Conservation (phyloP, 2,797 vertebrate species). For the Peromyscus aztecus region DNA sequence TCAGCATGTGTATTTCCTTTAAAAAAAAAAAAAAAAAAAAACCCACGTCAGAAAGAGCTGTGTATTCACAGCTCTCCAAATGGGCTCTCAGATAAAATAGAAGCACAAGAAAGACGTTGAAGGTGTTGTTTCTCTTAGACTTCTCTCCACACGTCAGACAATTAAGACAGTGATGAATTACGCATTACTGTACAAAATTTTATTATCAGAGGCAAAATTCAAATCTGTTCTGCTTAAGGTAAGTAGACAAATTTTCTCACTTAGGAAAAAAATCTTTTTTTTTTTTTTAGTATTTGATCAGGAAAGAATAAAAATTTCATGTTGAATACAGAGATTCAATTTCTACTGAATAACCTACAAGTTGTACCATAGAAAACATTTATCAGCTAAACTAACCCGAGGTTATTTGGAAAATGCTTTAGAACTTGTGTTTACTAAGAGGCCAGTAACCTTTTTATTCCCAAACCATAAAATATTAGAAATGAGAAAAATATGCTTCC, state of each 20-base stretch:
- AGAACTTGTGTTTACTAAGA: constrained; percentile 68
- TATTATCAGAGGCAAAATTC: constrained; percentile 92
- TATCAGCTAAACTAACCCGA: constrained; percentile 81
- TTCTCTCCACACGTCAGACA: constrained; percentile 80
- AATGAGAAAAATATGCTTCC: constrained; percentile 59
- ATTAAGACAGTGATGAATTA: constrained; percentile 88
- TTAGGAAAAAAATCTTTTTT: constrained; percentile 84
- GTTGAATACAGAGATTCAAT: constrained; percentile 80
- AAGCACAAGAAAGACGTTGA: constrained; percentile 76
- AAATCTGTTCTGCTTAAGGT: constrained; percentile 90
- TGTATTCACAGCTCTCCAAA: constrained; percentile 73
- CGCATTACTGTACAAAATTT: constrained; percentile 90
- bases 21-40: constrained; percentile 78
- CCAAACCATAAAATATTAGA: constrained; percentile 73
- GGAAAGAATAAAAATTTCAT: constrained; percentile 83
- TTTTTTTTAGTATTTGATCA: constrained; percentile 69
- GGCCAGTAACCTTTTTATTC: constrained; percentile 74
- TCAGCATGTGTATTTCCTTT: constrained; percentile 46
- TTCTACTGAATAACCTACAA: constrained; percentile 84
- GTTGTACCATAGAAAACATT: constrained; percentile 81
- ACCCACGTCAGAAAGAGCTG: constrained; percentile 49
- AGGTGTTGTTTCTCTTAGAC: constrained; percentile 82
- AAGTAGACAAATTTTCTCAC: constrained; percentile 88
- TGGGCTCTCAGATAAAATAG: constrained; percentile 73
- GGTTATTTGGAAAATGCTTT: constrained; percentile 82